phyloP scores from a whole-genome alignment of 1,140 invertebrate genomes.

The Neuroterus valhalla region DNA sequence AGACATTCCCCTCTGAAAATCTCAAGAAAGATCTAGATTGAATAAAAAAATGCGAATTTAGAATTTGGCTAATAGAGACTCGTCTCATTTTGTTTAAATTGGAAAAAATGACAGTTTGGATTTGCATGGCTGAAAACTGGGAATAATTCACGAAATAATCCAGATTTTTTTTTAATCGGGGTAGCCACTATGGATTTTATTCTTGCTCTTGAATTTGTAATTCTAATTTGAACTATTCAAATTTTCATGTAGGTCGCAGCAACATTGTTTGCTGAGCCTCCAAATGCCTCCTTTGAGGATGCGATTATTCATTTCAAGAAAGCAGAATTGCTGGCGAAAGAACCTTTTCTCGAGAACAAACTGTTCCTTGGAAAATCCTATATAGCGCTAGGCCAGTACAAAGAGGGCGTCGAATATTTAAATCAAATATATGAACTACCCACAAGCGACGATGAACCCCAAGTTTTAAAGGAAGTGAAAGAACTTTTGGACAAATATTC shows the following conservation, averaged over 20 bases:
- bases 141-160: neutral
- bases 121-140: no score
- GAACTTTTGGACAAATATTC: slow-evolving; percentile 62
- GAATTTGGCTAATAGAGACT: slow-evolving; percentile 31
- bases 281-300: slow-evolving; percentile 80
- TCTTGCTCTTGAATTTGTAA: neutral
- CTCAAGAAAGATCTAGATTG: slow-evolving; percentile 27
- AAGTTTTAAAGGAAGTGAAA: slow-evolving; percentile 59
- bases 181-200: no score
- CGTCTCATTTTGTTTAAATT: neutral
- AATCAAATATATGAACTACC: slow-evolving; percentile 72
- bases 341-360: slow-evolving; percentile 83
- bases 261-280: slow-evolving; percentile 81
- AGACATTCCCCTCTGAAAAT: slow-evolving; percentile 33
- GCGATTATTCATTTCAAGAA: slow-evolving; percentile 80
- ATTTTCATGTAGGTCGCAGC: slow-evolving; percentile 73
- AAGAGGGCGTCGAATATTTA: slow-evolving; percentile 78
- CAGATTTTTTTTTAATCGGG: neutral
- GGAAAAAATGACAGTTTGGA: no score
- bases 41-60: slow-evolving; percentile 32
- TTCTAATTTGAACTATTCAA: slow-evolving; percentile 2
- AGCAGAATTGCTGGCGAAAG: slow-evolving; percentile 78
- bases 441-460: slow-evolving; percentile 71
- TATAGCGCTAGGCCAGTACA: slow-evolving; percentile 75
- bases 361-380: slow-evolving; percentile 83